Evolutionary conservation across 2,888 invertebrate genomes (phyloP), one percentile per base, ranked within the genome.

Genomic region (Euspilapteryx auroguttella): DNA sequence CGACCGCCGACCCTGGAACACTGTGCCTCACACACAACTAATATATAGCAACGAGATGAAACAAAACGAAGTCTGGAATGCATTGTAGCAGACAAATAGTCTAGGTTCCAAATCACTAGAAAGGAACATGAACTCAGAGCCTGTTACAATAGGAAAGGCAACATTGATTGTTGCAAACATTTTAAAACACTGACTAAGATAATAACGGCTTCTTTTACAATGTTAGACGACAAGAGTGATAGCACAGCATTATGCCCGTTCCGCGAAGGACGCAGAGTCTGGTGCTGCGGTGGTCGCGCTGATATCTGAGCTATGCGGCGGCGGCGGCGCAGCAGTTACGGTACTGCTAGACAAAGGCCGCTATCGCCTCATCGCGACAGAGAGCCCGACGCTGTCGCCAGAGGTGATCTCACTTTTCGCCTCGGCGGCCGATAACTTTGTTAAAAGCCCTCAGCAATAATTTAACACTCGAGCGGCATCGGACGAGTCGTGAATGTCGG

Each of bases 391-490:
- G 6, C 27, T 14, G 24, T 11, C 31, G 27, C 40, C 39, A 41
- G 45, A 45, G 42, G 44, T 24, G 30, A 41, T 53, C 49, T 54
- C 55, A 53, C 53, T 47, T 47, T 44, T 37, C 48, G 47, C 28
- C 14, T 17, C 17, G n/a, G 21, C 25, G 22, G 21, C 36, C 45
- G 62, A 64, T 65, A 63, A 57, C 47, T 62, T 56, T 52, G 58
- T 61, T 33, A 25, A 32, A 27, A 30, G 30, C 25, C 27, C 51
- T 48, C 36, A 31, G 31, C 32, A 37, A 37, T 56, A 58, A 61
- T 53, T 66, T 65, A 63, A 66, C 69, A 62, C 61, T 53, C 42
- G 43, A 38, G 58, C 59, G 59, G 63, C 59, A 51, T 49, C 57
- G 8, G 10, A 27, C 24, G 56, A 62, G 59, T 69, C 69, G 69